Evolutionary conservation across 2,797 vertebrate genomes (phyloP).

Genomic region (Pygocentrus nattereri): DNA sequence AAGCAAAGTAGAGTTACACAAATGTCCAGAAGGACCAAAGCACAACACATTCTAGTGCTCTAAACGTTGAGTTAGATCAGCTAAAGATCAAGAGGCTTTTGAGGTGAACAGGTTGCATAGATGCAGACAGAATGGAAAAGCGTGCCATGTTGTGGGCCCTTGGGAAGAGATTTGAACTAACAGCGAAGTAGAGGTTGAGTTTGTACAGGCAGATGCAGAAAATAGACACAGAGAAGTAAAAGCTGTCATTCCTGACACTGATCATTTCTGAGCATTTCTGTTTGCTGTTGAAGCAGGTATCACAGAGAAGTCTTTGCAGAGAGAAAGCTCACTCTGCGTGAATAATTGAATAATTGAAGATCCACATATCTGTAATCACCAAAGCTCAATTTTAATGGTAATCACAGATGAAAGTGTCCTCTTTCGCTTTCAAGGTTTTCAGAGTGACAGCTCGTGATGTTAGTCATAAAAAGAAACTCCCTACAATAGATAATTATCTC

Average conservation of each 20-base stretch:
- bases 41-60: background rate
- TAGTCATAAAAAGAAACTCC: constrained; percentile 2
- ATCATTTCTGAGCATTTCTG: background rate
- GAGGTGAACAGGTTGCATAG: background rate
- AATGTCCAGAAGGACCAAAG: background rate
- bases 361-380: constrained; percentile 10
- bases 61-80: constrained; percentile 7
- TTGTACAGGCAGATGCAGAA: background rate
- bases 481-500: constrained; percentile 24
- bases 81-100: background rate
- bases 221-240: background rate
- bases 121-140: constrained; percentile 7
- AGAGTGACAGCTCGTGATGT: constrained; percentile 4
- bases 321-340: constrained; percentile 3
- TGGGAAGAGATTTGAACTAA: background rate
- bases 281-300: constrained; percentile 7
- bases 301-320: background rate
- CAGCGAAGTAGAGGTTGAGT: background rate
- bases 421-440: constrained; percentile 11
- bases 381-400: constrained; percentile 1
- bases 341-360: constrained; percentile 33
- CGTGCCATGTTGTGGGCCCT: background rate
- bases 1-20: background rate
- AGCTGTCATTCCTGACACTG: background rate
- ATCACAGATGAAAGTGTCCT: constrained; percentile 4